A percentile compares a stretch with the other conserved stretches of the same genome.
phyloP scores from a whole-genome alignment of 2,888 invertebrate species.

The Petrolisthes cinctipes region DNA sequence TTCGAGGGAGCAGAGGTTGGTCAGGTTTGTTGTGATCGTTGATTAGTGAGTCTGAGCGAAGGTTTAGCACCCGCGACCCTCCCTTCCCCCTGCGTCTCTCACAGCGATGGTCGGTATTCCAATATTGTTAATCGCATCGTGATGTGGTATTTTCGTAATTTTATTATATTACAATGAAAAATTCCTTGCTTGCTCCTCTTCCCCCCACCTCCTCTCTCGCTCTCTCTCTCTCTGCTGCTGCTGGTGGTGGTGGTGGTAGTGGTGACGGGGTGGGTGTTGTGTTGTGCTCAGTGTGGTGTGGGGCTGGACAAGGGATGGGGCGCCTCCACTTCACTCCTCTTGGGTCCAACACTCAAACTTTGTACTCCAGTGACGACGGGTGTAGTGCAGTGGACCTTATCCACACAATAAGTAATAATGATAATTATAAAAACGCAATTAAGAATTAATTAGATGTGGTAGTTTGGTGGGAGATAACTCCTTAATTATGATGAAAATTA shows the following conservation, averaged over 20 bases:
- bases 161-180: constrained; percentile 65
- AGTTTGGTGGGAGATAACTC: no score
- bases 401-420: no score
- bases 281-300: constrained; percentile 47
- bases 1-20: neutral
- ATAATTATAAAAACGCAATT: no score
- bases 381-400: no score
- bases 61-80: constrained; percentile 37
- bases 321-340: constrained; percentile 18
- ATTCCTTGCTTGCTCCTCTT: constrained; percentile 62
- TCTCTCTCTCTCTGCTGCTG: neutral
- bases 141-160: constrained; percentile 65
- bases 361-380: no score
- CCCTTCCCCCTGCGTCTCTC: constrained; percentile 55
- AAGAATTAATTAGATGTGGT: no score
- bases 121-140: constrained; percentile 65
- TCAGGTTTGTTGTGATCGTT: constrained; percentile 33
- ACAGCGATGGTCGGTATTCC: constrained; percentile 57
- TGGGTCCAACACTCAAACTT: no score
- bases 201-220: neutral
- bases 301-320: constrained; percentile 18
- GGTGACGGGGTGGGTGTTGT: constrained; percentile 31
- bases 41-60: constrained; percentile 54
- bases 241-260: neutral
- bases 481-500: no score